Evolutionary conservation across 2,113 vertebrate species (phyloP).

Genomic region (Scortum barcoo): DNA sequence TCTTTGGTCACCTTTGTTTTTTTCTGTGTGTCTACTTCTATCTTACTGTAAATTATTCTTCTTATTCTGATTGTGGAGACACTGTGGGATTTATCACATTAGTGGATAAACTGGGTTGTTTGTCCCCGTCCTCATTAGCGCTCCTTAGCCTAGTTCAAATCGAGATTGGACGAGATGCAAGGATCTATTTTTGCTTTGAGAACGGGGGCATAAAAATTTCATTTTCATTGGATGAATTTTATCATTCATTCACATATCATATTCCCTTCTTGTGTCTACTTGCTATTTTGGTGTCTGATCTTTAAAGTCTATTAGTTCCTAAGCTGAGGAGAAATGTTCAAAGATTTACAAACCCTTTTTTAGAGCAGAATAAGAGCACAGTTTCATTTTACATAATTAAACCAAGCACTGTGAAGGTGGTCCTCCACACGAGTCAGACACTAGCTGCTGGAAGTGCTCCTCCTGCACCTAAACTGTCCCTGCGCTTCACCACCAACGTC

Average conservation of each 20-base stretch:
- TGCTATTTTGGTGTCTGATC: neutral
- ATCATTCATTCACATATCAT: neutral
- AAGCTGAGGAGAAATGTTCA: neutral
- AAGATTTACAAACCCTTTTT: neutral
- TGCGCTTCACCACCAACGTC: conserved; percentile 27
- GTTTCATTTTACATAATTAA: conserved; percentile 2
- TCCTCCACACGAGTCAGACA: neutral
- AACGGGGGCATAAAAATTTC: neutral
- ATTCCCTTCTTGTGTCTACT: neutral
- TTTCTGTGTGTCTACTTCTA: too few relatives aligned
- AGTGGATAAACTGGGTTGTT: conserved; percentile 34
- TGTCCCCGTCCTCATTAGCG: conserved; percentile 33
- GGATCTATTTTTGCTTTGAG: conserved; percentile 10
- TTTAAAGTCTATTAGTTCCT: neutral
- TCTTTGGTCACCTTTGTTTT: too few relatives aligned
- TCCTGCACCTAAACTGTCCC: conserved; percentile 27
- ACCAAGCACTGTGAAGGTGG: neutral
- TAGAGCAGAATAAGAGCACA: neutral
- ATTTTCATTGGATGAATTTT: neutral
- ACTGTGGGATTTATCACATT: neutral
- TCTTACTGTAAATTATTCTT: too few relatives aligned
- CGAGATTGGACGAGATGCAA: conserved; percentile 10
- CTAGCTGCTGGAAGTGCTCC: conserved; percentile 6
- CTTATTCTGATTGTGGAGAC: neutral
- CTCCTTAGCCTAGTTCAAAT: conserved; percentile 20